These are phyloP conservation scores for Drosophila colorata DNA, from an alignment of 2,888 invertebrate species.

Conservation along the genomic window DNA sequence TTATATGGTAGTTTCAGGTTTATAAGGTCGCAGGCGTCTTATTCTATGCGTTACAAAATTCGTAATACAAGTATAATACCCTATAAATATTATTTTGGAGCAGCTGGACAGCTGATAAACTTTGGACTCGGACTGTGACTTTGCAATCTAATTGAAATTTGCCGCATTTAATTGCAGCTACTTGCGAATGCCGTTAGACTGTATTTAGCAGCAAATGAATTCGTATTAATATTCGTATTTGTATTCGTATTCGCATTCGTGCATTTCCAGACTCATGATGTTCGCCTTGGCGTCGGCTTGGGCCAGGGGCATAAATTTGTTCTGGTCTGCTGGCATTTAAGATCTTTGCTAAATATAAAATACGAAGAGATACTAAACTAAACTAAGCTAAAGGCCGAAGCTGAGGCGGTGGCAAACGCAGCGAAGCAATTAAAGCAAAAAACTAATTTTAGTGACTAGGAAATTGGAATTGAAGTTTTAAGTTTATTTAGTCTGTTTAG, in stretches of 20 bases:
- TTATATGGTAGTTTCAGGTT: too few species aligned
- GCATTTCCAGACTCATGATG: slow-evolving; percentile 26
- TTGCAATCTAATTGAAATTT: slow-evolving; percentile 47
- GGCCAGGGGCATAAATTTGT: slow-evolving; percentile 68
- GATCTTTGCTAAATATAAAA: slow-evolving; percentile 43
- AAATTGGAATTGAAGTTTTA: slow-evolving; percentile 21
- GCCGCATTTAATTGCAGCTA: slow-evolving; percentile 63
- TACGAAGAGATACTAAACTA: slow-evolving; percentile 27
- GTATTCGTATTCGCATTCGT: slow-evolving; percentile 12
- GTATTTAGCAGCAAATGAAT: slow-evolving; percentile 14
- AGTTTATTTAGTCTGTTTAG: not conserved
- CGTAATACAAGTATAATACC: not conserved
- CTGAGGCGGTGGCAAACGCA: slow-evolving; percentile 42
- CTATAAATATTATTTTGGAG: slow-evolving; percentile 1
- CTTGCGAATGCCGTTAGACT: slow-evolving; percentile 55
- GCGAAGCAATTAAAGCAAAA: slow-evolving; percentile 65
- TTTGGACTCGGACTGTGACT: slow-evolving; percentile 40
- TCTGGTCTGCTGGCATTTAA: slow-evolving; percentile 73
- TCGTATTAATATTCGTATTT: slow-evolving; percentile 5
- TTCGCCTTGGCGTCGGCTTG: slow-evolving; percentile 18
- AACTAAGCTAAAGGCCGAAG: not conserved
- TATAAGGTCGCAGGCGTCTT: too few species aligned
- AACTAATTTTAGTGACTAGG: slow-evolving; percentile 41
- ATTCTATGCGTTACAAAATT: too few species aligned
- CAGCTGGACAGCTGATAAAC: slow-evolving; percentile 20